Base-by-base conservation (phyloP, 2,113 vertebrate genomes). In the Hoplias malabaricus region DNA sequence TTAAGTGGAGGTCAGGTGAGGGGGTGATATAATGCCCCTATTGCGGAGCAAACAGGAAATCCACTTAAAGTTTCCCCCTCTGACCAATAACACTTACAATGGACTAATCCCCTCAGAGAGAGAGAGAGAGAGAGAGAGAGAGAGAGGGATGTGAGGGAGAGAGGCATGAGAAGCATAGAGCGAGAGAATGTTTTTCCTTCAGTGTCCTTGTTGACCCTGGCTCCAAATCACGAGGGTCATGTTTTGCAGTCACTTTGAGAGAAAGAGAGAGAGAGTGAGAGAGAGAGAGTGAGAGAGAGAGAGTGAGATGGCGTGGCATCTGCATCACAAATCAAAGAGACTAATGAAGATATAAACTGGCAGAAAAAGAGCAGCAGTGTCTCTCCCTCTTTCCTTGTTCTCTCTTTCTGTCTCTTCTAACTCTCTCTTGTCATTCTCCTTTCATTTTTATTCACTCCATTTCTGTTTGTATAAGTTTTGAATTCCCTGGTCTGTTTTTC, bases 281-380 rank as follows among this genome's bases (percentile, higher is more conserved):
- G 46, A 54, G 13, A 38, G 69, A 79, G 82, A 84, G 83, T 27
- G 70, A 83, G 82, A 83, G 80, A 88, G 36, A 38, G 36, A 38
- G 36, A 38, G 36, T 5, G 36, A 38, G 36, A n/a, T 38, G 36
- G 36, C 4, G 36, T 5, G 36, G 9, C n/a, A n/a, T n/a, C n/a
- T n/a, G n/a, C n/a, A n/a, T n/a, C n/a, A n/a, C n/a, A n/a, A n/a
- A n/a, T n/a, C n/a, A n/a, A n/a, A n/a, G n/a, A n/a, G n/a, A n/a
- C n/a, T n/a, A n/a, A n/a, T n/a, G n/a, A n/a, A n/a, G n/a, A n/a
- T n/a, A n/a, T n/a, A n/a, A n/a, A n/a, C n/a, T n/a, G n/a, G n/a
- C n/a, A n/a, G n/a, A n/a, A n/a, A n/a, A n/a, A n/a, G n/a, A n/a
- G n/a, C n/a, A n/a, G n/a, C n/a, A n/a, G n/a, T 46, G 13, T 46